Percentiles rank a stretch among this genome's conserved stretches.
phyloP scores from a whole-genome alignment of 2,888 invertebrate species.

The Saturnia japonica region DNA sequence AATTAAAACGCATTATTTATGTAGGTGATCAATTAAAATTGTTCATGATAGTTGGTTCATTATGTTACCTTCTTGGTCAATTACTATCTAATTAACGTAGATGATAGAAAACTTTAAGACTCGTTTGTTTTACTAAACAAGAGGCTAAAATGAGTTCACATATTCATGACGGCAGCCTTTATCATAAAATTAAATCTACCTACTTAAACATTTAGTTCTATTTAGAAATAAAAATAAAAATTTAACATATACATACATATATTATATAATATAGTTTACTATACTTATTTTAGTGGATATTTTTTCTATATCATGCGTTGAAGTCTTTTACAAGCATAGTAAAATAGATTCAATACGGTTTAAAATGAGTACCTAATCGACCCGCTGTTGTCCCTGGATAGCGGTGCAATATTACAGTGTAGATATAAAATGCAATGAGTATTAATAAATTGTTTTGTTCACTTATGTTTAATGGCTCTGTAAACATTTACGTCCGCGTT shows the following conservation, averaged over 20 bases:
- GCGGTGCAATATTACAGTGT: constrained; percentile 14
- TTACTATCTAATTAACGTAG: not conserved
- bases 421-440: constrained; percentile 9
- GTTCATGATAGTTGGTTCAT: not conserved
- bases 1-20: constrained; percentile 4
- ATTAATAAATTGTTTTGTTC: constrained; percentile 33
- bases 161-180: not conserved
- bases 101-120: not conserved
- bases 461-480: constrained; percentile 31
- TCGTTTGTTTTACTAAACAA: not conserved
- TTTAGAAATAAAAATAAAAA: not conserved
- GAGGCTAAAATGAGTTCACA: not conserved
- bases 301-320: constrained; percentile 57
- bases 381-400: not conserved
- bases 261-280: not conserved
- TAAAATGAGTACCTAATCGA: constrained; percentile 14
- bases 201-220: not conserved
- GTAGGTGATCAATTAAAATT: constrained; percentile 12
- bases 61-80: not conserved
- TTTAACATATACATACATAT: not conserved
- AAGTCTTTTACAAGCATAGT: constrained; percentile 63
- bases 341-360: constrained; percentile 30
- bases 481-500: constrained; percentile 44
- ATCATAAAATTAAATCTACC: constrained; percentile 12
- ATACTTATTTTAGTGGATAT: not conserved